Evolutionary conservation across 2,797 vertebrate genomes (phyloP).

Genomic region (Parauchenoglanis punctatus): DNA sequence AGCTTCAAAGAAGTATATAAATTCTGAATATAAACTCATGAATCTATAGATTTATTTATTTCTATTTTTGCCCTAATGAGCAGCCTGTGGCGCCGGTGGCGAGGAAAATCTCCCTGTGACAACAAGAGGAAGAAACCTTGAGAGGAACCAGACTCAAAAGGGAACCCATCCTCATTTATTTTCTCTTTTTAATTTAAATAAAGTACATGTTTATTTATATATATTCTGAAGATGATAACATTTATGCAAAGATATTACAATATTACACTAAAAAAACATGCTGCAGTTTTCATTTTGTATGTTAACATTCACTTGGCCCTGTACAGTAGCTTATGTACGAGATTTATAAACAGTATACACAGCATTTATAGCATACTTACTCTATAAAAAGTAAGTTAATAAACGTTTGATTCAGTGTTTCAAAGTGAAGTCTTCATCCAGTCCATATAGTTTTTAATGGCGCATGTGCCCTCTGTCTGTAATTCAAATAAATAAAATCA

Average conservation of each 20-base stretch:
- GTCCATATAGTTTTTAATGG: background rate
- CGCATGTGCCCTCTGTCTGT: background rate
- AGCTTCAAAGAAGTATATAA: no score
- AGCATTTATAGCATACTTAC: background rate
- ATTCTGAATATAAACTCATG: no score
- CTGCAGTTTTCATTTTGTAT: background rate
- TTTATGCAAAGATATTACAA: background rate
- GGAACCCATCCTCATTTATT: no score
- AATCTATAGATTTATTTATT: no score
- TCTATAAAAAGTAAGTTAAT: background rate
- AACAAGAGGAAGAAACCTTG: no score
- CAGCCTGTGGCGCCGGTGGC: no score
- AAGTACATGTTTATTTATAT: no score
- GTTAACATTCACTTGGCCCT: background rate
- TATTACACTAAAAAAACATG: background rate
- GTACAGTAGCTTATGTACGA: constrained; percentile 10
- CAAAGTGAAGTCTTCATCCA: background rate
- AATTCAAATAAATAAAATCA: constrained; percentile 6
- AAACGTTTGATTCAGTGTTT: background rate
- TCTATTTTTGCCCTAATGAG: no score
- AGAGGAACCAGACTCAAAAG: no score
- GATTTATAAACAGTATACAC: background rate
- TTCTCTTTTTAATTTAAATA: no score
- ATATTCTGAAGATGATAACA: background rate
- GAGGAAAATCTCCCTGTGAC: no score